Evolutionary conservation across 2,888 invertebrate species (phyloP).

Genomic region (Ennomos erosarius): DNA sequence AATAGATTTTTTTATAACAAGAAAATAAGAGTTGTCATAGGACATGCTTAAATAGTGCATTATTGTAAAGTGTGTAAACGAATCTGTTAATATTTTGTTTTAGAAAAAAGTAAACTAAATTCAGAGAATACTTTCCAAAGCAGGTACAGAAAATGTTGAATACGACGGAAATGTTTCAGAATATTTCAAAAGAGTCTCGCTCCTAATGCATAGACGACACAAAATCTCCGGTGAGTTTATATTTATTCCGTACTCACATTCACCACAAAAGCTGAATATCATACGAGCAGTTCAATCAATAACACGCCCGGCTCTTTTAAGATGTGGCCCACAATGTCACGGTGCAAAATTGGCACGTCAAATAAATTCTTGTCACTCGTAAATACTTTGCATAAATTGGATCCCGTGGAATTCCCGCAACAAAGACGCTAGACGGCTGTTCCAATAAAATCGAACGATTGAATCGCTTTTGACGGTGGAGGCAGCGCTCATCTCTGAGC

Average conservation of each 20-base stretch:
- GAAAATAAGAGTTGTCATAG: too few relatives aligned
- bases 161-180: constrained; percentile 11
- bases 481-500: constrained; percentile 58
- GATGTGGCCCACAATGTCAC: constrained; percentile 56
- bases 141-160: constrained; percentile 8
- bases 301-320: constrained; percentile 56
- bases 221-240: constrained; percentile 27
- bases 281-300: constrained; percentile 59
- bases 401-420: constrained; percentile 73
- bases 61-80: not conserved
- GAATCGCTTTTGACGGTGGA: constrained; percentile 75
- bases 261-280: constrained; percentile 49
- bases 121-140: not conserved
- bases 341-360: constrained; percentile 73
- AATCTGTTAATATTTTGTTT: not conserved
- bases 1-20: too few relatives aligned
- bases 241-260: constrained; percentile 38
- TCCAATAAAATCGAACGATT: constrained; percentile 78
- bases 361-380: constrained; percentile 80
- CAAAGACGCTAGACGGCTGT: constrained; percentile 74
- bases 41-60: too few relatives aligned
- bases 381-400: constrained; percentile 82
- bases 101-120: not conserved
- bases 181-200: constrained; percentile 27
- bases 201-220: constrained; percentile 27